Conservation (phyloP, 2,797 vertebrate species). For the Pelodytes ibericus region DNA sequence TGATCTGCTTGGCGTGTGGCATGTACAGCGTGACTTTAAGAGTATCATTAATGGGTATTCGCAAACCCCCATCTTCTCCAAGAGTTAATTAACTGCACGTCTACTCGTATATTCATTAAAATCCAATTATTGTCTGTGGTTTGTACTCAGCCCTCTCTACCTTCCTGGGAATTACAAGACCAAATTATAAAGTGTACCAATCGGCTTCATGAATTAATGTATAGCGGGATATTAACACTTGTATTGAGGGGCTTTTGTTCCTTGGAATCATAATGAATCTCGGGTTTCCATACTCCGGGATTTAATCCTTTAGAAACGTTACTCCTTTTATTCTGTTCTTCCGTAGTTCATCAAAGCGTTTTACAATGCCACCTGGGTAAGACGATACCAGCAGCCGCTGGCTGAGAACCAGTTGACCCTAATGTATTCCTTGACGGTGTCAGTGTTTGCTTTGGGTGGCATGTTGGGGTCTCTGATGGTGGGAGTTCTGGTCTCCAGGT, state of each 20-base stretch:
- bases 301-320: neutral
- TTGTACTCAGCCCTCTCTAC: too few species aligned
- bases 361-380: conserved; percentile 80
- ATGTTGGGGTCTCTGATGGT: conserved; percentile 81
- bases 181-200: neutral
- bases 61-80: too few species aligned
- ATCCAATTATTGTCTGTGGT: too few species aligned
- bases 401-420: conserved; percentile 70
- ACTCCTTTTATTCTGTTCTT: neutral
- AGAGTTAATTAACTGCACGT: too few species aligned
- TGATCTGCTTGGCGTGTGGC: too few species aligned
- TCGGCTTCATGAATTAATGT: neutral
- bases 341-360: conserved; percentile 87
- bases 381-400: conserved; percentile 65
- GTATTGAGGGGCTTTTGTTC: too few species aligned
- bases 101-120: too few species aligned
- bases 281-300: too few species aligned
- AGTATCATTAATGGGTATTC: too few species aligned
- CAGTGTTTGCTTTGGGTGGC: conserved; percentile 86
- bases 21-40: too few species aligned
- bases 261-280: too few species aligned
- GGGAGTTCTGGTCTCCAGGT: conserved; percentile 78
- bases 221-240: too few species aligned
- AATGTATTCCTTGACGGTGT: conserved; percentile 85
- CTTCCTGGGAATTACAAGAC: neutral